Evolutionary conservation across 2,113 vertebrate genomes (phyloP).

Genomic region (Erinaceus europaeus): DNA sequence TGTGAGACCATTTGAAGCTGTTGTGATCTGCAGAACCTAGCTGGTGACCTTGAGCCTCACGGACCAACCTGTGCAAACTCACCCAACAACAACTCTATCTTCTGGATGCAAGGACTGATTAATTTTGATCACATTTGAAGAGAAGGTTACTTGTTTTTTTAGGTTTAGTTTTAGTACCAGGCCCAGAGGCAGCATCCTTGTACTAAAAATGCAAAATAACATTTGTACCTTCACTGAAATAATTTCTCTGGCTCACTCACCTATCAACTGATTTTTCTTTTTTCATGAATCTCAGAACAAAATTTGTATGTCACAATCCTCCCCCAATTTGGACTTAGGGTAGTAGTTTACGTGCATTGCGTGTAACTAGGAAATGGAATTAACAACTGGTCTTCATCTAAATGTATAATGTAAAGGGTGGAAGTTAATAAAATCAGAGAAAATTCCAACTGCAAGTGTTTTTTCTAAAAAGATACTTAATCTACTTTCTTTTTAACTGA

Average conservation of each 20-base stretch:
- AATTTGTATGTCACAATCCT: not conserved
- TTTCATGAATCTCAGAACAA: constrained; percentile 17
- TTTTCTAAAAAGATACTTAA: not conserved
- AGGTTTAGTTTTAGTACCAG: not conserved
- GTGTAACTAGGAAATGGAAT: not conserved
- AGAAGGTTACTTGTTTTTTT: not conserved
- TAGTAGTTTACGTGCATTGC: not conserved
- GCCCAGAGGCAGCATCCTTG: not conserved
- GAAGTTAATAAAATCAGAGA: constrained; percentile 21
- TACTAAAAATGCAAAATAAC: not conserved
- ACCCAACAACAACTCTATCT: not conserved
- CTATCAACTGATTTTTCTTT: not conserved
- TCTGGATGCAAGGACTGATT: not conserved
- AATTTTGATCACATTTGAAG: not conserved
- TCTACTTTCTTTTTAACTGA: not conserved
- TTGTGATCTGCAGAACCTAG: not conserved
- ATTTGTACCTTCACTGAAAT: not conserved
- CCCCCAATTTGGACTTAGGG: not conserved
- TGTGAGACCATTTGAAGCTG: constrained; percentile 86
- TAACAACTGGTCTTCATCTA: not conserved
- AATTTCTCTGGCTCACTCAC: not conserved
- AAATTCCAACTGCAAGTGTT: not conserved
- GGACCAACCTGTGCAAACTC: not conserved
- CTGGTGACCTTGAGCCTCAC: not conserved
- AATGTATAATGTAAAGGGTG: constrained; percentile 13